Base-by-base conservation (phyloP, 1,140 invertebrate species). In the Neodiprion lecontei region DNA sequence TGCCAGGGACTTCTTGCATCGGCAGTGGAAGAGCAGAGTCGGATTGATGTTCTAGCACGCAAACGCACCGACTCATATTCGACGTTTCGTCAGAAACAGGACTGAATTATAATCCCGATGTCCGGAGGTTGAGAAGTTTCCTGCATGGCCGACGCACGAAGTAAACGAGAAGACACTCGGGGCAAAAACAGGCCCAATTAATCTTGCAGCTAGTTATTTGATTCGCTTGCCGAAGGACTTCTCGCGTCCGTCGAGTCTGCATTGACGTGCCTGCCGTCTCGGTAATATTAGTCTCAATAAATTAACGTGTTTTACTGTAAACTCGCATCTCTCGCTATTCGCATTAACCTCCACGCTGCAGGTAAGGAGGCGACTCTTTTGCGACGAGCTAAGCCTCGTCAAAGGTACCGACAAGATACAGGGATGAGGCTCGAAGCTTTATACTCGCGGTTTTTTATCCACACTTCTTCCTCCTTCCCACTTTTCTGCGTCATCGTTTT, bases 361-460 rank as follows among this genome's bases (percentile, higher is more conserved):
- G n/a, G 53, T 61, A 61, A 61, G 53, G 53, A 61, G 53, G 53
- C 53, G 53, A 61, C 9, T 61, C 53, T 61, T 61, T 61, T 61
- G 11, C 11, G n/a, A 17, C 53, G 53, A 61, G 53, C 11, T 14
- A 61, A 61, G 11, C 11, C 9, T 61, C 53, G 11, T 40, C 28
- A 40, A 40, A 40, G 28, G 28, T 40, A 40, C 28, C 28, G 28
- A 40, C 28, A 40, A 61, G 53, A 61, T 61, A 61, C 53, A 12
- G 53, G 11, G 53, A 61, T 17, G 28, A 40, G 28, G 28, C 28
- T 40, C 28, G 28, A 40, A 40, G 28, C 28, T 40, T 40, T 40
- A 40, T 40, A 40, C 28, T 40, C 28, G 28, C 28, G 28, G 28
- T 40, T 40, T 40, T 40, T 40, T 40, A 7, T 61, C 53, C 53